Base-by-base conservation (phyloP, 2,888 invertebrate species). In the Caprella mutica region DNA sequence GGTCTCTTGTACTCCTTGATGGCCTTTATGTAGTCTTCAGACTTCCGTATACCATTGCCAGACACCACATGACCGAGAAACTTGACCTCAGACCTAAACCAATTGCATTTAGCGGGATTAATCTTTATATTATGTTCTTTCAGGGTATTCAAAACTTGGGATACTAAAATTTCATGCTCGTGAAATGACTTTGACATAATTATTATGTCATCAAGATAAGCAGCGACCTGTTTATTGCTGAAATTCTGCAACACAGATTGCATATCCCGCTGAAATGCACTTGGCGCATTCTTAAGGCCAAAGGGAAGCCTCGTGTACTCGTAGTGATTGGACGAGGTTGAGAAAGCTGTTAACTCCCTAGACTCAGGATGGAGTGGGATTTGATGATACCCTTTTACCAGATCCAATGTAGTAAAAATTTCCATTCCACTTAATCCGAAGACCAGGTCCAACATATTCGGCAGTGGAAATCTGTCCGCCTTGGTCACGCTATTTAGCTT, bases 341-440 rank as follows among this genome's bases (percentile, higher is more conserved):
- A 48, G 33, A 48, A 48, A 5, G 48, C 48, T 12, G 48, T 48
- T 9, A 21, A 48, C 26, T 48, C 29, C 5, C 30, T 48, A 17
- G 19, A 30, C 1, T 6, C 12, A 9, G 29, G 19, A n/a, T 48
- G 19, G 19, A 48, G 17, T 30, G 29, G 24, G 12, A 43, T 19
- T 26, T 43, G 43, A n/a, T 43, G 26, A 5, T 24, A 19, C 8
- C 24, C 43, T 3, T 43, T 23, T 26, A 23, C 19, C 2, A 43
- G 23, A 23, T 24, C 43, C 5, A 43, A 43, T 14, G 43, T 43
- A 6, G 24, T 14, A 24, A 43, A 43, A 43, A 14, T 14, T 5
- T 12, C 3, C 5, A 27, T 24, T 6, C 27, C n/a, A 24, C 9
- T 3, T 3, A 43, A 12, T 2, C 26, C 26, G 26, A 14, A 23